Conservation (phyloP, 1,140 invertebrate genomes). For the Drosophila repletoides region DNA sequence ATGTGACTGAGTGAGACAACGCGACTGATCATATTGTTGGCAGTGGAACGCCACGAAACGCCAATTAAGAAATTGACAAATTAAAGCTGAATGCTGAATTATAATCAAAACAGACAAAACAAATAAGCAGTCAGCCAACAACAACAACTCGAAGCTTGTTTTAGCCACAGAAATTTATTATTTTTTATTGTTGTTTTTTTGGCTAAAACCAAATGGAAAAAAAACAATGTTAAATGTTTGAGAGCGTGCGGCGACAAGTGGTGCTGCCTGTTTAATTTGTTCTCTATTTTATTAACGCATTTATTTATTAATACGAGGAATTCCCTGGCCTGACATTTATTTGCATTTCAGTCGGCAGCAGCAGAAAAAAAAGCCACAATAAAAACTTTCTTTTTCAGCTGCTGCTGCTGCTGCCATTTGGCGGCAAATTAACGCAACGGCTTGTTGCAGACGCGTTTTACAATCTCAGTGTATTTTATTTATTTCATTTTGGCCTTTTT, state of each 20-base stretch:
- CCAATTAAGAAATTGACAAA: constrained; percentile 81
- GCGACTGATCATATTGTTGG: constrained; percentile 38
- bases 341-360: constrained; percentile 27
- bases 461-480: constrained; percentile 57
- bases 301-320: constrained; percentile 18
- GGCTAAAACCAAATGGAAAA: no score
- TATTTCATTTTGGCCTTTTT: constrained; percentile 21
- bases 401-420: constrained; percentile 68
- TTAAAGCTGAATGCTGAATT: constrained; percentile 80
- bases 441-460: constrained; percentile 74
- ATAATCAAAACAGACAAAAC: constrained; percentile 81
- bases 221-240: no score
- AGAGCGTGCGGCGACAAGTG: no score
- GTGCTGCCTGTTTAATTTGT: constrained; percentile 51
- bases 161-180: constrained; percentile 52
- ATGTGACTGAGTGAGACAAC: constrained; percentile 18
- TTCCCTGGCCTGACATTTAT: constrained; percentile 14
- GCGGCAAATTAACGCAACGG: constrained; percentile 81
- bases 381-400: constrained; percentile 22
- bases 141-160: constrained; percentile 37
- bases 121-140: constrained; percentile 55
- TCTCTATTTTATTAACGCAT: constrained; percentile 44
- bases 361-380: background rate
- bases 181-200: constrained; percentile 44
- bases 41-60: constrained; percentile 78